Conservation (phyloP, 2,888 invertebrate species). For the Macrophya annulata region DNA sequence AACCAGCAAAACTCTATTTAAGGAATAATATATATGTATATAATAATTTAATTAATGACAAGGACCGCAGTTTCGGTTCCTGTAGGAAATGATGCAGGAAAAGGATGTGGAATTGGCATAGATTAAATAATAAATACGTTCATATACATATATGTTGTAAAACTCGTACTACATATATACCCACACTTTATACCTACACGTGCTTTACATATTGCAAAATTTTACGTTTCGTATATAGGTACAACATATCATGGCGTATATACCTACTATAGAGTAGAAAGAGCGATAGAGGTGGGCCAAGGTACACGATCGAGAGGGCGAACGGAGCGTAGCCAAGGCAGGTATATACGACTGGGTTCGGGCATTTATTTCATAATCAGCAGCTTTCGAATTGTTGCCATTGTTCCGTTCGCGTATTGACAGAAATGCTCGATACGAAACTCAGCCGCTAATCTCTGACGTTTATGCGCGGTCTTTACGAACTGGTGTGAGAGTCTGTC, state of each 20-base stretch:
- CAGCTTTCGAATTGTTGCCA: slow-evolving; percentile 75
- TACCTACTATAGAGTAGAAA: too few species aligned
- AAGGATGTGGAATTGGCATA: slow-evolving; percentile 40
- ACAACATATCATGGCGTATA: too few species aligned
- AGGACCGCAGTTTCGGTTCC: slow-evolving; percentile 40
- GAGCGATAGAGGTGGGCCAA: slow-evolving; percentile 22
- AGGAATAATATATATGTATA: not conserved
- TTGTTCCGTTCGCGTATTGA: slow-evolving; percentile 75
- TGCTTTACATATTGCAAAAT: slow-evolving; percentile 15
- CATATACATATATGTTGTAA: not conserved
- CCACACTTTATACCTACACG: not conserved
- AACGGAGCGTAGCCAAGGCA: not conserved
- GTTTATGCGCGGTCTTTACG: slow-evolving; percentile 72
- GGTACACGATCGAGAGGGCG: not conserved
- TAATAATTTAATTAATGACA: slow-evolving; percentile 13
- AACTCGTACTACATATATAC: not conserved
- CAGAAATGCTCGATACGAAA: slow-evolving; percentile 77
- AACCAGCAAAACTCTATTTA: not conserved
- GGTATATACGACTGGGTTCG: slow-evolving; percentile 62
- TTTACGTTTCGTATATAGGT: not conserved
- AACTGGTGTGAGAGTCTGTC: slow-evolving; percentile 57
- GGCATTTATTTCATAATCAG: slow-evolving; percentile 77
- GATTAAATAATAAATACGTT: not conserved
- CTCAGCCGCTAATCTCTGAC: slow-evolving; percentile 75
- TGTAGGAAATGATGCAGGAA: not conserved